phyloP scores from a whole-genome alignment of 2,888 invertebrate species.

The Globia sparganii region DNA sequence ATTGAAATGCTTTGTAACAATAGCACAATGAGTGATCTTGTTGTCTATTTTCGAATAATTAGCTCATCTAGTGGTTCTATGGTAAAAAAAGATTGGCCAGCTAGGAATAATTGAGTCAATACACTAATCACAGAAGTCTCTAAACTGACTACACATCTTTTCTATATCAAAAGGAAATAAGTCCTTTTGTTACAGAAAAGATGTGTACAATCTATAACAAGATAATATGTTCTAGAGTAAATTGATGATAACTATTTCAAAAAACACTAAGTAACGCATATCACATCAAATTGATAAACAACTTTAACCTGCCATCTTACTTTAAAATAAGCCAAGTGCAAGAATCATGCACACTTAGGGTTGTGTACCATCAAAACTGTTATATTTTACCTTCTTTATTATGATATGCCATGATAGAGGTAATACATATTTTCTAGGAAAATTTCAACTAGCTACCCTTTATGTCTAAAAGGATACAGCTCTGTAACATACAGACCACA shows the following conservation, averaged over 20 bases:
- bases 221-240: background rate
- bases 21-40: background rate
- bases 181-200: constrained; percentile 5
- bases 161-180: no score
- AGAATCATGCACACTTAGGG: no score
- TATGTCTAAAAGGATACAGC: background rate
- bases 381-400: background rate
- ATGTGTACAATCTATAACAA: background rate
- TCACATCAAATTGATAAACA: constrained; percentile 21
- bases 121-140: background rate
- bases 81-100: background rate
- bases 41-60: background rate
- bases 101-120: background rate
- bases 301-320: constrained; percentile 5
- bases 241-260: constrained; percentile 7
- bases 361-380: background rate
- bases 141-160: background rate
- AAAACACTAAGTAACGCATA: background rate
- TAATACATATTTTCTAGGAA: background rate
- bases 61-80: background rate
- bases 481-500: no score
- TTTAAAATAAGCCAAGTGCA: background rate
- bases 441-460: background rate
- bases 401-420: background rate
- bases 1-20: background rate